Percentiles rank a stretch among this genome's conserved stretches.
Conservation (phyloP, 1,140 invertebrate species). For the Drosophila busckii region DNA sequence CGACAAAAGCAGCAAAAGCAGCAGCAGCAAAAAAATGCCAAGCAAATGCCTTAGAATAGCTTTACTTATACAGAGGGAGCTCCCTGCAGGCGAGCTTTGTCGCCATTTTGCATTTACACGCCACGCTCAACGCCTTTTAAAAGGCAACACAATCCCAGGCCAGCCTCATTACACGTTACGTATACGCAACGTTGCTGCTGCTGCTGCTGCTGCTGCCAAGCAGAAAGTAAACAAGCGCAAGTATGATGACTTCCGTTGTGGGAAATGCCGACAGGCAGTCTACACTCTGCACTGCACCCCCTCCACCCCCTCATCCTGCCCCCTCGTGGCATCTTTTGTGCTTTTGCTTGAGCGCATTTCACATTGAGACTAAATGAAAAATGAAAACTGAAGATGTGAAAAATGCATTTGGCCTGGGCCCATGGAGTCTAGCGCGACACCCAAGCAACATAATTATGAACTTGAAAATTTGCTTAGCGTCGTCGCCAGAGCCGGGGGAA, state of each 20-base stretch:
- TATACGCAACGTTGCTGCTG: slow-evolving; percentile 50
- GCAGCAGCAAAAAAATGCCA: slow-evolving; percentile 65
- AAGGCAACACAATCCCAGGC: slow-evolving; percentile 27
- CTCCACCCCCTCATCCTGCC: not conserved
- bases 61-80: slow-evolving; percentile 10
- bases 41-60: slow-evolving; percentile 72
- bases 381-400: slow-evolving; percentile 39
- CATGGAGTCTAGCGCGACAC: slow-evolving; percentile 23
- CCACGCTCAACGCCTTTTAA: slow-evolving; percentile 72
- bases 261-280: slow-evolving; percentile 64
- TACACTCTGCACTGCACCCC: not conserved
- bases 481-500: no score
- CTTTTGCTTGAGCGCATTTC: slow-evolving; percentile 33
- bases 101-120: slow-evolving; percentile 70
- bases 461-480: slow-evolving; percentile 59
- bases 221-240: slow-evolving; percentile 50
- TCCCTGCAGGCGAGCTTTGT: slow-evolving; percentile 68
- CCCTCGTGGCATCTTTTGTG: slow-evolving; percentile 50
- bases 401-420: slow-evolving; percentile 34
- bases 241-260: slow-evolving; percentile 68
- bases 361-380: slow-evolving; percentile 70
- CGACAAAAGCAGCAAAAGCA: no score
- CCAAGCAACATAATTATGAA: slow-evolving; percentile 73
- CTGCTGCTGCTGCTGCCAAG: slow-evolving; percentile 2
- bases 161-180: slow-evolving; percentile 61